Base-by-base conservation (phyloP, 2,113 vertebrate species). In the Trichechus manatus region DNA sequence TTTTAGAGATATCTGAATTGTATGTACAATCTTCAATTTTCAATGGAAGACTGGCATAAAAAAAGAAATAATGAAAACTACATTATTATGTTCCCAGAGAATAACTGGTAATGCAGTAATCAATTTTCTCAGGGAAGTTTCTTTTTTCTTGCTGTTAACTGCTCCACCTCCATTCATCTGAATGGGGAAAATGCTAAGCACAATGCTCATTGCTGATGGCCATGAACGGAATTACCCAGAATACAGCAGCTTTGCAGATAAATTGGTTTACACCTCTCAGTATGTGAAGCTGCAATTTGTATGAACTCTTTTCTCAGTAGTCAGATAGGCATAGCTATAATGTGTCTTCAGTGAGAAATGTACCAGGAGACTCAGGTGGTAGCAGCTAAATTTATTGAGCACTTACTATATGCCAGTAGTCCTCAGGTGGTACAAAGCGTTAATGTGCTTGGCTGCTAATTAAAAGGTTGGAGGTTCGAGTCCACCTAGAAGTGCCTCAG, bases 1-100 rank as follows among this genome's bases (percentile, higher is more conserved):
- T 81, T 92, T 80, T 61, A 87, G 50, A 87, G 80, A 64, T 80
- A 88, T 56, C 64, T 88, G 59, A 97, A 95, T 84, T 91, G 31
- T 9, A 61, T 77, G 23, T 17, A 70, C 39, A 72, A 44, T 87
- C 92, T 96, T 66, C 80, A 95, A 72, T 96, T 83, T 95, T 66
- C 36, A 92, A 81, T 70, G 63, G 56, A 84, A 92, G 63, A 68
- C 59, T 59, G 61, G 31, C 25, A 59, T 59, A 79, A 44, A 89
- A 66, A 91, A 95, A 79, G 88, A 59, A 96, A 87, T 80, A 83
- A 91, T 88, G 44, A 87, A 92, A 80, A 25, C 84, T 85, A 15
- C 33, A 78, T 93, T 79, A 88, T 78, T 91, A 31, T 63, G 53
- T 56, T 95, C 47, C 53, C 39, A 74, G 80, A 83, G 94, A 91